Base-by-base conservation (phyloP, 2,888 invertebrate species). In the Dolichopus griseipennis region DNA sequence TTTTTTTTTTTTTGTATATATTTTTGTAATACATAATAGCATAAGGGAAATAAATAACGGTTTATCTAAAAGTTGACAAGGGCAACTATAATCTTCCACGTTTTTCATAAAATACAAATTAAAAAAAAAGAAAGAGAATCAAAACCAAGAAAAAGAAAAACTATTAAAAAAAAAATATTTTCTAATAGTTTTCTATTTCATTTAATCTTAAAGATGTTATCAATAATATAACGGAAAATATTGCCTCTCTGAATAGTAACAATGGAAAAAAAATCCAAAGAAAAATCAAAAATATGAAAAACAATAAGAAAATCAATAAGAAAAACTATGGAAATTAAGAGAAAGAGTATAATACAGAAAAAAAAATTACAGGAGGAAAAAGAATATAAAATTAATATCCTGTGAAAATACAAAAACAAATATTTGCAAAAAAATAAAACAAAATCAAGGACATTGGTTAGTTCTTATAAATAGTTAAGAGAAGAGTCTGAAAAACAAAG, bases 161-260 rank as follows among this genome's bases (percentile, higher is more conserved):
- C 52, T 18, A 52, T 52, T n/a, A 52, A 52, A 52, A 52, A n/a
- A 43, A 52, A 52, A 52, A 52, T 52, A 18, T 52, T 52, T 52
- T 52, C 52, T 52, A 52, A 52, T 52, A 52, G 52, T 52, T 52
- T 52, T 52, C 52, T 52, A 52, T 52, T 52, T 52, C 18, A 52
- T 52, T 52, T 18, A 52, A 52, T 52, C 52, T 52, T 52, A 52
- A 52, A 52, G 52, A 52, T 52, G 15, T 52, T 52, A 52, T 52
- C 52, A 52, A 52, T 52, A 52, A 52, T 52, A 52, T 18, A 52
- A 52, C 52, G 52, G n/a, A 18, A 52, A 52, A 52, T 52, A 18
- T 52, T n/a, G 5, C 15, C 6, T n/a, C n/a, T n/a, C n/a, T 52
- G 6, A 18, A 3, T 52, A 18, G n/a, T 52, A 52, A 52, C 15